Base-by-base conservation (phyloP, 2,797 vertebrate genomes). In the Microctenopoma steveboyesi region DNA sequence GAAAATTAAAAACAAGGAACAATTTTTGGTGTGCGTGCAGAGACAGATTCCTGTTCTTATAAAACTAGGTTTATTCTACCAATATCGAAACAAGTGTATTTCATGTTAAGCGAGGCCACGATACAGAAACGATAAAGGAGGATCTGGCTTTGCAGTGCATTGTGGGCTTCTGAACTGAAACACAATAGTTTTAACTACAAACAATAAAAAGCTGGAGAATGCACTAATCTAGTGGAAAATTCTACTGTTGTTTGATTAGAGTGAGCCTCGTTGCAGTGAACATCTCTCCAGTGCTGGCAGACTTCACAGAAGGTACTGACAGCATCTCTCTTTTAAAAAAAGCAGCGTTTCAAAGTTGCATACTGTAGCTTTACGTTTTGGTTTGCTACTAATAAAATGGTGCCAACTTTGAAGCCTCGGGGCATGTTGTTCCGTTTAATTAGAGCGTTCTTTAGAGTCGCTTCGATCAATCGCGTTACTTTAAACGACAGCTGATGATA, bases 401-500 rank as follows among this genome's bases (percentile, higher is more conserved):
- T 27, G 42, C 39, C 59, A 56, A 15, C 16, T 68, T 49, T 53
- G 49, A 72, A 35, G 61, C 61, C 25, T 63, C 4, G 47, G 39
- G 50, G 37, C 8, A 28, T 9, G 4, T 40, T 62, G 14, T 52
- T 51, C 9, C 52, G 37, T 59, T 64, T 74, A 67, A 62, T 76
- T 64, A 75, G 48, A 50, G 30, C 2, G 9, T 25, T 46, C 22
- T 18, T 49, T 27, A 25, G 12, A 48, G 56, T 78, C 68, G 25
- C 30, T 42, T 74, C 18, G 1, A 39, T 67, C 43, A 61, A 12
- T 74, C 52, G 13, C 37, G n/a, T 69, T 74, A 69, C 55, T 70
- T 75, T 60, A 58, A 65, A 74, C 6, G 18, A 62, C 46, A 53
- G 53, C 15, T 74, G 64, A 73, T 33, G 48, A 64, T 67, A 65